These are phyloP conservation scores for Drosophila anomelani DNA, from an alignment of 2,888 invertebrate species.

Conservation along the genomic window DNA sequence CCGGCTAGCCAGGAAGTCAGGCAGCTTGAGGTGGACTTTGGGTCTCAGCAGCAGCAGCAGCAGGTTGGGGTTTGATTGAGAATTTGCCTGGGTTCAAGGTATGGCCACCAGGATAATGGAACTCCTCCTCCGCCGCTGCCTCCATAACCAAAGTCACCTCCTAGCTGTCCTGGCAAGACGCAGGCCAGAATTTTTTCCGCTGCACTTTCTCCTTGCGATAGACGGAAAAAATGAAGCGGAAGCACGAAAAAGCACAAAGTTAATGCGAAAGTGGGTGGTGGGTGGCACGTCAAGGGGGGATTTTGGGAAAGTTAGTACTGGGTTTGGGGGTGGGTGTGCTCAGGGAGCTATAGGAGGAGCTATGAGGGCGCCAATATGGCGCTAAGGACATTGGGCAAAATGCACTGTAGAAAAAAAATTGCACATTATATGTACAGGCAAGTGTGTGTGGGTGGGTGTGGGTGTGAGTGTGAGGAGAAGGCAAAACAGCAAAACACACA, in stretches of 20 bases:
- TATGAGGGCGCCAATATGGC: slow-evolving; percentile 65
- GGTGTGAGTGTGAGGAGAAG: slow-evolving; percentile 42
- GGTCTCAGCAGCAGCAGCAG: background rate
- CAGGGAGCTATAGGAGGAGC: slow-evolving; percentile 36
- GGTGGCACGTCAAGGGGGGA: slow-evolving; percentile 1
- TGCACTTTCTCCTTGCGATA: slow-evolving; percentile 52
- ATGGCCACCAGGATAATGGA: slow-evolving; percentile 59
- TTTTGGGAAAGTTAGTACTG: slow-evolving; percentile 7
- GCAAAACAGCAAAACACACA: slow-evolving; percentile 78
- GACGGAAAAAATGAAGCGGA: slow-evolving; percentile 72
- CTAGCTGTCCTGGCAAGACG: slow-evolving; percentile 50
- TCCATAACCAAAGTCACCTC: background rate
- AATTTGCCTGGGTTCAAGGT: slow-evolving; percentile 56
- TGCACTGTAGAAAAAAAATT: slow-evolving; percentile 65
- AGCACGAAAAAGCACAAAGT: slow-evolving; percentile 75
- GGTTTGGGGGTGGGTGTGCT: background rate
- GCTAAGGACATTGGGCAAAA: slow-evolving; percentile 76
- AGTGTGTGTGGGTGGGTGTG: slow-evolving; percentile 35
- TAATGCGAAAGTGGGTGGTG: slow-evolving; percentile 52
- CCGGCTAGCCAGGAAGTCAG: slow-evolving; percentile 54
- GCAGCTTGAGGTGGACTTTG: slow-evolving; percentile 42
- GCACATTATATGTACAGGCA: slow-evolving; percentile 66
- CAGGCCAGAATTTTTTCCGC: slow-evolving; percentile 51
- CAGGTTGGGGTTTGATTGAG: slow-evolving; percentile 30
- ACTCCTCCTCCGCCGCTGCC: background rate